Conservation (phyloP, 2,888 invertebrate genomes). For the Lamellibrachia satsuma region DNA sequence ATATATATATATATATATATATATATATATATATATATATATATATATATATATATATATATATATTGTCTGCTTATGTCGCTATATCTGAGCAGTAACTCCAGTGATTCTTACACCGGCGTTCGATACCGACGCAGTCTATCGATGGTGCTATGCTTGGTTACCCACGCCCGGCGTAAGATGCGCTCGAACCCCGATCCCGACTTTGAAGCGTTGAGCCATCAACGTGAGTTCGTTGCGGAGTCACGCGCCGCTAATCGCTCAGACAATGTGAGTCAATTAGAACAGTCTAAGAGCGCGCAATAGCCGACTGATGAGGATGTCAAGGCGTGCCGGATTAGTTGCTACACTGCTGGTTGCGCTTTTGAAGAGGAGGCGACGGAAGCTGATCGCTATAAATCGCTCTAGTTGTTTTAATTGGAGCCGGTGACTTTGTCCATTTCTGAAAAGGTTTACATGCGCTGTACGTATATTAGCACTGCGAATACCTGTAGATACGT, state of each 20-base stretch:
- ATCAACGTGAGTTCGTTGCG: background rate
- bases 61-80: background rate
- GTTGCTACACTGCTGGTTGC: background rate
- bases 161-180: background rate
- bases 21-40: too few relatives aligned
- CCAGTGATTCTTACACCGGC: background rate
- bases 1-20: too few relatives aligned
- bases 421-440: background rate
- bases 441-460: background rate
- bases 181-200: background rate
- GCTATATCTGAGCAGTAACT: background rate
- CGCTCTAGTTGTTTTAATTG: background rate
- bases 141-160: background rate
- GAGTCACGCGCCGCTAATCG: slow-evolving; percentile 12
- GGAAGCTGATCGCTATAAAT: background rate
- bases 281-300: slow-evolving; percentile 1
- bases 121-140: background rate
- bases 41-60: too few relatives aligned
- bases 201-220: background rate
- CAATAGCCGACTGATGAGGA: background rate
- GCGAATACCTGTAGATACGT: too few relatives aligned
- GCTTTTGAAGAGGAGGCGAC: background rate
- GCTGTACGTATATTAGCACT: background rate
- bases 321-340: background rate
- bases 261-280: slow-evolving; percentile 13